A percentile compares a stretch with the other conserved stretches of the same genome.
phyloP scores from a whole-genome alignment of 2,113 vertebrate genomes.

The Cyrtonyx montezumae region DNA sequence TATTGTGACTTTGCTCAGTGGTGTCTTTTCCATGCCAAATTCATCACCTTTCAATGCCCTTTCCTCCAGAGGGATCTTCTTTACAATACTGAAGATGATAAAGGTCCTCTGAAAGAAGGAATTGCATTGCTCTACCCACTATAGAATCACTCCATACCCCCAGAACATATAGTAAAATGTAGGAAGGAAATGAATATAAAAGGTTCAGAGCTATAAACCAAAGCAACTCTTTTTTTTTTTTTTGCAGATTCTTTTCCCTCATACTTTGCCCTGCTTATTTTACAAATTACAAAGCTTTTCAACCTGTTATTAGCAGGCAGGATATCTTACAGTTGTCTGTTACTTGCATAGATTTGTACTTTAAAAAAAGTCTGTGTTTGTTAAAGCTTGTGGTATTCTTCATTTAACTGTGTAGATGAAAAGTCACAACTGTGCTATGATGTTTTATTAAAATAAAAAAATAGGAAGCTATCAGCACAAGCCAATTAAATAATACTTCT shows the following conservation, averaged over 20 bases:
- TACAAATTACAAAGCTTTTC: not conserved
- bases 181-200: not conserved
- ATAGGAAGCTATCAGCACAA: constrained; percentile 1
- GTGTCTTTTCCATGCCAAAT: not conserved
- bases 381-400: constrained; percentile 21
- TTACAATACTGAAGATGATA: constrained; percentile 18
- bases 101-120: not conserved
- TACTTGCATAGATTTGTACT: constrained; percentile 4
- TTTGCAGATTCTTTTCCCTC: not conserved
- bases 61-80: not conserved
- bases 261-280: not conserved
- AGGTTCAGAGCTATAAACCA: not conserved
- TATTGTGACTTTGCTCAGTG: not conserved
- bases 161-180: not conserved
- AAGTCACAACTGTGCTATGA: constrained; percentile 17
- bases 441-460: constrained; percentile 54
- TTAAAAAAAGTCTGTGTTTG: not conserved
- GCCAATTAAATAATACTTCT: constrained; percentile 22
- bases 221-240: not conserved
- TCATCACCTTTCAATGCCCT: constrained; percentile 9
- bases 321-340: not conserved
- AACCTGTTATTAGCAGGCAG: not conserved
- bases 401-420: constrained; percentile 29
- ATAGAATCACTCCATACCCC: not conserved
- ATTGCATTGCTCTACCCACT: not conserved